phyloP scores from a whole-genome alignment of 2,888 invertebrate species.

The Acrocera orbiculus region DNA sequence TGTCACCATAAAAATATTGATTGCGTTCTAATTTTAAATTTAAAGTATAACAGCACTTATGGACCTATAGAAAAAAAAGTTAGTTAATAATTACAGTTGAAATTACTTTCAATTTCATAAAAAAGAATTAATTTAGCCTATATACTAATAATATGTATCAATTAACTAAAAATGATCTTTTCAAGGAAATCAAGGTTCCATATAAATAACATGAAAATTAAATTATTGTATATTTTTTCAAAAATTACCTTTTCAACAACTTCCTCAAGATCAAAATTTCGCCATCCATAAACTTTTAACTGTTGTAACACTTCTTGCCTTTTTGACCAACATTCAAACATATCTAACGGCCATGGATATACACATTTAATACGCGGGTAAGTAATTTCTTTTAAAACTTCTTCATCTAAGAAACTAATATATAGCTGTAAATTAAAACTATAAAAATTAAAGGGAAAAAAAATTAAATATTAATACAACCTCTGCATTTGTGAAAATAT shows the following conservation, averaged over 20 bases:
- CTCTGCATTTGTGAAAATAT: conserved; percentile 82
- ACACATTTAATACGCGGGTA: conserved; percentile 71
- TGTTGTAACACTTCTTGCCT: conserved; percentile 48
- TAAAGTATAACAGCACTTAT: conserved; percentile 69
- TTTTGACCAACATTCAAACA: conserved; percentile 63
- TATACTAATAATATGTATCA: no score
- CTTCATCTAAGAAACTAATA: conserved; percentile 70
- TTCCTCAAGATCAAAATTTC: conserved; percentile 57
- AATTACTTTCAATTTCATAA: no score
- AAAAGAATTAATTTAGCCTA: no score
- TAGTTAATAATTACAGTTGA: no score
- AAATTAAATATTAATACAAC: conserved; percentile 34
- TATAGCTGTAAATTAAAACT: conserved; percentile 40
- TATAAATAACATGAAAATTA: no score
- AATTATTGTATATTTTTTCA: no score
- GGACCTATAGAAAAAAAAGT: conserved; percentile 1
- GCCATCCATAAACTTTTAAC: conserved; percentile 67
- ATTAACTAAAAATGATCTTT: no score
- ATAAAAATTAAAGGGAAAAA: background rate
- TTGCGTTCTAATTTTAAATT: conserved; percentile 66
- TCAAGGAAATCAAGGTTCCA: no score
- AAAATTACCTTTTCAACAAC: conserved; percentile 55
- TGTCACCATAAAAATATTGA: conserved; percentile 64
- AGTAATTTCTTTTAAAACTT: conserved; percentile 66
- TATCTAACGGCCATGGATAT: conserved; percentile 84